phyloP scores from a whole-genome alignment of 92 coral and sea anemone genomes.

The Hydrozoanthus gracilis region DNA sequence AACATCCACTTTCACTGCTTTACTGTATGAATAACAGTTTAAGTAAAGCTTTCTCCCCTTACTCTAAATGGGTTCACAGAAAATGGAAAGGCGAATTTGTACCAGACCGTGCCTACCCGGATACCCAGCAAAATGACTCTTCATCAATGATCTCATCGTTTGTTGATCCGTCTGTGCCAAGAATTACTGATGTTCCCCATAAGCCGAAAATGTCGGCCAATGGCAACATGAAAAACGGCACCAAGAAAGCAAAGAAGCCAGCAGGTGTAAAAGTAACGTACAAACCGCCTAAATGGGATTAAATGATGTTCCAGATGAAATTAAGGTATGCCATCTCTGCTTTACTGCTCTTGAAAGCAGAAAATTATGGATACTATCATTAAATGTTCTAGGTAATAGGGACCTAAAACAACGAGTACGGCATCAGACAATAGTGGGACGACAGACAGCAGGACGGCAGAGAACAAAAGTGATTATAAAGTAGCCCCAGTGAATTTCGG shows the following conservation, averaged over 20 bases:
- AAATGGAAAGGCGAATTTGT: slow-evolving; percentile 95
- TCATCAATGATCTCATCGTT: slow-evolving; percentile 78
- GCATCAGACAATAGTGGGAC: no score
- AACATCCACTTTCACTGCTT: no score
- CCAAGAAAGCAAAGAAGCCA: slow-evolving; percentile 77
- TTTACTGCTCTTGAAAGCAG: no score
- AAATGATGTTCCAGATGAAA: neutral
- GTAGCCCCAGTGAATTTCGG: no score
- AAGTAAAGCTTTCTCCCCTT: neutral
- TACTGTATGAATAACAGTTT: no score
- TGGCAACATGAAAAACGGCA: slow-evolving; percentile 55
- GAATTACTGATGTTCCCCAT: slow-evolving; percentile 96
- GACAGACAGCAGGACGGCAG: no score
- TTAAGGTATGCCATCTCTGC: neutral
- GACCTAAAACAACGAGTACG: no score
- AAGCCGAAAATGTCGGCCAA: slow-evolving; percentile 62
- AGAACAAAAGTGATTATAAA: no score
- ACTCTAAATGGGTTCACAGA: slow-evolving; percentile 43
- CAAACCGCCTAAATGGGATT: slow-evolving; percentile 95
- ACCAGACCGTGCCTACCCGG: slow-evolving; percentile 79
- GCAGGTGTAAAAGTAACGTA: slow-evolving; percentile 91
- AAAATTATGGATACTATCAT: no score
- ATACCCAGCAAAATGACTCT: slow-evolving; percentile 64
- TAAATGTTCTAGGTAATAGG: no score
- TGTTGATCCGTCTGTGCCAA: slow-evolving; percentile 91